Conservation (phyloP, 2,888 invertebrate species). For the Pollenia labialis region DNA sequence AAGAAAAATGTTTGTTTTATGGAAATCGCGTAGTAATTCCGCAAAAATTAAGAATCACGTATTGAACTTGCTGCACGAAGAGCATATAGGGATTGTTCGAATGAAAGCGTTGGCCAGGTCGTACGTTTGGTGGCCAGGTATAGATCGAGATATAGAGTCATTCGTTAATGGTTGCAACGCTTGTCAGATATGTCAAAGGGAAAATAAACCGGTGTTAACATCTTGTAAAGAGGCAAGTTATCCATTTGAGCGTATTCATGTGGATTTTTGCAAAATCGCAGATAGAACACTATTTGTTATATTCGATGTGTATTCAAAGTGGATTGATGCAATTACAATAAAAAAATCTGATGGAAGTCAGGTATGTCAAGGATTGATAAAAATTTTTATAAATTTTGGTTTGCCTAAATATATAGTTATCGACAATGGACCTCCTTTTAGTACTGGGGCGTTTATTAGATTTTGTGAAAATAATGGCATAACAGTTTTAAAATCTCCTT, state of each 20-base stretch:
- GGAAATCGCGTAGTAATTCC: conserved; percentile 47
- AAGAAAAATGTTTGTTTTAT: conserved; percentile 39
- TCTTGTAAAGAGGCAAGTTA: no score
- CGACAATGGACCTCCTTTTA: conserved; percentile 5
- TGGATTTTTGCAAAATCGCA: conserved; percentile 55
- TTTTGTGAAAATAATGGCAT: no score
- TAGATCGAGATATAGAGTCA: conserved; percentile 44
- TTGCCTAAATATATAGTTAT: conserved; percentile 37
- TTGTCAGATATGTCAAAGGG: conserved; percentile 12
- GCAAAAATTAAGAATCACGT: not conserved
- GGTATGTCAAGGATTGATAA: conserved; percentile 1
- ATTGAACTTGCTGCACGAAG: no score
- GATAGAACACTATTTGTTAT: conserved; percentile 23
- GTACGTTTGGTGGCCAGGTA: conserved; percentile 56
- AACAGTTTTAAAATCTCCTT: no score
- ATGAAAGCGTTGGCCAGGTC: no score
- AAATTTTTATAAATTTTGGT: conserved; percentile 42
- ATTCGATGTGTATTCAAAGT: conserved; percentile 45
- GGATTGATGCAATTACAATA: no score
- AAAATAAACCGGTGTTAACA: no score
- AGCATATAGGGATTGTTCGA: conserved; percentile 39
- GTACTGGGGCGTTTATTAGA: no score
- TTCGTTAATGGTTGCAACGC: conserved; percentile 30
- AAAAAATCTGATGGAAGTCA: conserved; percentile 1
- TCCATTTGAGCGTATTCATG: conserved; percentile 49